Evolutionary conservation across 2,888 invertebrate species (phyloP).

Genomic region (Cosmia trapezina): DNA sequence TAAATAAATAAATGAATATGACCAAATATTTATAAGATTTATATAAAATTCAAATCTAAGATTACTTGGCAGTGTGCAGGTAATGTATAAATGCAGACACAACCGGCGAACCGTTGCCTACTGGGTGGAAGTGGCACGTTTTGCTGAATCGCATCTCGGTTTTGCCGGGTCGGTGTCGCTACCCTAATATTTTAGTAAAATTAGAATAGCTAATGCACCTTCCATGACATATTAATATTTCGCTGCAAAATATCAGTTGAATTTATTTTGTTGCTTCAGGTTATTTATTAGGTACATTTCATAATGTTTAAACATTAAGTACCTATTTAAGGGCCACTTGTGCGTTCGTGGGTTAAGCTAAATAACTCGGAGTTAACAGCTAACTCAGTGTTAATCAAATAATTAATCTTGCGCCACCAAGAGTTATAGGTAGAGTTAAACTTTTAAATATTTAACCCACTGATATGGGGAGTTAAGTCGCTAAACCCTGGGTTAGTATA

Average conservation of each 20-base stretch:
- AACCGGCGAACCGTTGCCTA: neutral
- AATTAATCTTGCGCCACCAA: no score
- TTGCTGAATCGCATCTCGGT: slow-evolving; percentile 34
- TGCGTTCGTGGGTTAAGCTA: no score
- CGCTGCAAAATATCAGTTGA: slow-evolving; percentile 10
- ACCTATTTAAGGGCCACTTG: no score
- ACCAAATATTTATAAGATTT: neutral
- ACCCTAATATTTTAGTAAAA: slow-evolving; percentile 46
- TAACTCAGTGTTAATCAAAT: no score
- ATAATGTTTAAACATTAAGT: neutral
- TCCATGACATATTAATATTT: neutral
- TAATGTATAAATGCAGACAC: slow-evolving; percentile 17
- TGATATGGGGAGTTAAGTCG: no score
- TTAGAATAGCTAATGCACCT: slow-evolving; percentile 47
- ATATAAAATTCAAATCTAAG: slow-evolving; percentile 16
- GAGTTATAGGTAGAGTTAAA: no score
- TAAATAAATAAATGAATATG: no score
- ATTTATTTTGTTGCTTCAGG: neutral
- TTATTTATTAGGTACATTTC: neutral
- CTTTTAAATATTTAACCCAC: no score
- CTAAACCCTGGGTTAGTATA: no score
- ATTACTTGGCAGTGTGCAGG: slow-evolving; percentile 10
- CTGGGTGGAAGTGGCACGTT: slow-evolving; percentile 31
- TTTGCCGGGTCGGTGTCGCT: slow-evolving; percentile 11
- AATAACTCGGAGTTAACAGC: no score